phyloP scores from a whole-genome alignment of 1,140 invertebrate genomes.

The Listronotus oregonensis region DNA sequence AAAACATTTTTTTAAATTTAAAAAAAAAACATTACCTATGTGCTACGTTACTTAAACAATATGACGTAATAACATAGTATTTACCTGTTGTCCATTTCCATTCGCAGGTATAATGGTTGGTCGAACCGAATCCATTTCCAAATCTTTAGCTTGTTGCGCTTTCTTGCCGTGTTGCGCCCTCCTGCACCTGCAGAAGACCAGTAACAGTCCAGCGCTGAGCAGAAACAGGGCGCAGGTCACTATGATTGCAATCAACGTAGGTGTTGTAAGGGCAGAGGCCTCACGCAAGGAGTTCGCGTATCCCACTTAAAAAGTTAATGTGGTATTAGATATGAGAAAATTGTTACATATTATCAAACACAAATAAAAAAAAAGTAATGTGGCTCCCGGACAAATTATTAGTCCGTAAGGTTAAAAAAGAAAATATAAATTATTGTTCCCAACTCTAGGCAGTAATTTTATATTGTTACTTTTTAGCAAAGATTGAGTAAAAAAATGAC shows the following conservation, averaged over 20 bases:
- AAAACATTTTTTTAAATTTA: neutral
- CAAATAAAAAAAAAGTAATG: too few relatives aligned
- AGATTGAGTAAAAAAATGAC: too few relatives aligned
- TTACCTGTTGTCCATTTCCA: conserved; percentile 34
- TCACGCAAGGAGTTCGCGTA: conserved; percentile 75
- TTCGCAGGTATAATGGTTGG: conserved; percentile 73
- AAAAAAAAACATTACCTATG: neutral
- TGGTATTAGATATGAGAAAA: too few relatives aligned
- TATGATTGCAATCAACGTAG: conserved; percentile 79
- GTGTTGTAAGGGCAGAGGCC: conserved; percentile 74
- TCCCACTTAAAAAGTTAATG: conserved; percentile 66
- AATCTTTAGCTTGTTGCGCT: conserved; percentile 81
- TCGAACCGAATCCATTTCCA: conserved; percentile 83
- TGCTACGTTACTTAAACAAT: neutral
- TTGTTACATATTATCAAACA: too few relatives aligned
- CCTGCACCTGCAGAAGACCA: conserved; percentile 87
- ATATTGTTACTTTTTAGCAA: too few relatives aligned
- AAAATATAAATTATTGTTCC: too few relatives aligned
- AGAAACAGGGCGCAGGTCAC: conserved; percentile 81
- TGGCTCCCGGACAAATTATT: too few relatives aligned
- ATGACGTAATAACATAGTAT: neutral
- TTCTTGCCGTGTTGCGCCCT: conserved; percentile 72
- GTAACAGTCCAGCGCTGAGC: conserved; percentile 74
- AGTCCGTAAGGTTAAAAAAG: too few relatives aligned
- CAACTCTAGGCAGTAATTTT: too few relatives aligned